A percentile compares a stretch with the other conserved stretches of the same genome.
phyloP scores from a whole-genome alignment of 2,888 invertebrate genomes.

The Apoda limacodes region DNA sequence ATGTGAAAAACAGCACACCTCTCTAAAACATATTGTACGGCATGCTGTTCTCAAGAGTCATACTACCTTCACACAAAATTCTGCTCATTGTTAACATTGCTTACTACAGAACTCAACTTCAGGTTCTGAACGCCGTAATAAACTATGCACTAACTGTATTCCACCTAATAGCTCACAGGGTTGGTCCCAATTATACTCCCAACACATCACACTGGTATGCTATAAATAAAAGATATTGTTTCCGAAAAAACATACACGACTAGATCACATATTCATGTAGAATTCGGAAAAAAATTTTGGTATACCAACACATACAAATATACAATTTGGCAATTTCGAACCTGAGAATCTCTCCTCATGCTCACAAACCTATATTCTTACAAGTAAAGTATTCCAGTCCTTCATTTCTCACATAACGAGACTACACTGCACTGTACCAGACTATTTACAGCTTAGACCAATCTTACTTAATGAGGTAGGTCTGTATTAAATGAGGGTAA shows the following conservation, averaged over 20 bases:
- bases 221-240: constrained; percentile 63
- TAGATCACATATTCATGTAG: constrained; percentile 69
- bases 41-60: constrained; percentile 52
- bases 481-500: constrained; percentile 53
- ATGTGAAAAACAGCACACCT: constrained; percentile 49
- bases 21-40: constrained; percentile 67
- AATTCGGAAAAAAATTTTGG: constrained; percentile 69
- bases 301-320: constrained; percentile 58
- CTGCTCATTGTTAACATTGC: constrained; percentile 32
- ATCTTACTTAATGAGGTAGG: constrained; percentile 67
- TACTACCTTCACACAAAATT: constrained; percentile 36
- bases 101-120: constrained; percentile 24
- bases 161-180: constrained; percentile 51
- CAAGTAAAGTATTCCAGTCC: too few relatives aligned
- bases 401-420: too few relatives aligned
- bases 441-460: constrained; percentile 60
- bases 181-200: constrained; percentile 64
- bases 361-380: too few relatives aligned
- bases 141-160: constrained; percentile 31
- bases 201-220: constrained; percentile 51
- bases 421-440: constrained; percentile 37
- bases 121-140: constrained; percentile 25
- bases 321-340: constrained; percentile 60
- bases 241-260: constrained; percentile 70
- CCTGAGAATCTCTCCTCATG: constrained; percentile 29